A percentile compares a stretch with the other conserved stretches of the same genome.
phyloP scores from a whole-genome alignment of 2,888 invertebrate species.

The Ecliptopera silaceata region DNA sequence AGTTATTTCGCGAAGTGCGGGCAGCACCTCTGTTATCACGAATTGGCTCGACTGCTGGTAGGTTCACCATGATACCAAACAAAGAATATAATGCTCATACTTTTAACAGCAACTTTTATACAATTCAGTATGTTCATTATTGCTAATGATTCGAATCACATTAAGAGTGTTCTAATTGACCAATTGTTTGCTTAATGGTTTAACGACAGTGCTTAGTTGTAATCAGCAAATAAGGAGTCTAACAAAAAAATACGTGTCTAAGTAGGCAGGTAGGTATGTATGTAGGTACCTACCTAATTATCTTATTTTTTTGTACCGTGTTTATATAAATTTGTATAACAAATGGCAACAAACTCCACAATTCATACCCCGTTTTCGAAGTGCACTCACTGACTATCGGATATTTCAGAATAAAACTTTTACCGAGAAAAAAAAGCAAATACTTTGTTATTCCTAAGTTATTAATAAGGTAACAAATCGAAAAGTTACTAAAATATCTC shows the following conservation, averaged over 20 bases:
- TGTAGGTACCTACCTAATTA: conserved; percentile 24
- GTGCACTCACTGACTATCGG: no score
- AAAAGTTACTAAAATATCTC: no score
- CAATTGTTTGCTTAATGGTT: neutral
- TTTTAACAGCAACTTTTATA: neutral
- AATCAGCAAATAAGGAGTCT: no score
- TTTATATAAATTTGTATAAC: no score
- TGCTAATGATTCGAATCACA: neutral
- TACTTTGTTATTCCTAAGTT: no score
- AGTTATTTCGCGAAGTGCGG: conserved; percentile 37
- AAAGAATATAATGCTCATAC: neutral
- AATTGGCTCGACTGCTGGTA: conserved; percentile 38
- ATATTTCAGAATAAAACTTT: no score
- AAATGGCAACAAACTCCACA: no score
- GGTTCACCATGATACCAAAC: conserved; percentile 47
- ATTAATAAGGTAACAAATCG: no score
- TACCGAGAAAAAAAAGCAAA: no score
- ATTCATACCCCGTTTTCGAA: no score
- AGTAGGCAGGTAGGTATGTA: neutral
- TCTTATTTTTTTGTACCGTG: no score
- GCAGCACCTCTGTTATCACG: conserved; percentile 34
- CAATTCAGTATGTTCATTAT: neutral
- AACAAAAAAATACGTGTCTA: no score
- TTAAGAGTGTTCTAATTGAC: neutral
- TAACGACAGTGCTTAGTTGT: neutral